Percentiles rank a stretch among this genome's conserved stretches.
phyloP scores from a whole-genome alignment of 2,888 invertebrate species.

The Mongoloraphidia duomilia region DNA sequence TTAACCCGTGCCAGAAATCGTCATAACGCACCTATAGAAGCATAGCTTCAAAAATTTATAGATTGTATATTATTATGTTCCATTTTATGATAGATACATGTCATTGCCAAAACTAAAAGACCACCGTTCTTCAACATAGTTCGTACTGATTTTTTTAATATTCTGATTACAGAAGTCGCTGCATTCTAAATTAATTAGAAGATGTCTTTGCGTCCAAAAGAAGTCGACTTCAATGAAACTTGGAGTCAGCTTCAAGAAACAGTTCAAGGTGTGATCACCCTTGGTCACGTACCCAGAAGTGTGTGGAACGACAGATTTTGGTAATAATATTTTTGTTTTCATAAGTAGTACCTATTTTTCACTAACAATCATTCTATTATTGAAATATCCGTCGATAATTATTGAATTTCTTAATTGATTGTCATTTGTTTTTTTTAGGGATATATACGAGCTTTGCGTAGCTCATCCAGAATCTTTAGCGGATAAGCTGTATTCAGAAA shows the following conservation, averaged over 20 bases:
- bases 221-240: constrained; percentile 79
- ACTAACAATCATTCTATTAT: background rate
- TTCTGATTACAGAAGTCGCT: constrained; percentile 19
- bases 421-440: constrained; percentile 36
- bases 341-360: background rate
- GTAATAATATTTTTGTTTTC: constrained; percentile 31
- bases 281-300: constrained; percentile 65
- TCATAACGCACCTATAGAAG: too few species aligned
- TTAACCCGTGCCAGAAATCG: too few species aligned
- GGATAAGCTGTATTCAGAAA: constrained; percentile 79
- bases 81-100: too few species aligned
- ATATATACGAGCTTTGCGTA: constrained; percentile 92
- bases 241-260: constrained; percentile 82
- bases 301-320: constrained; percentile 90
- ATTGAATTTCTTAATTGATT: too few species aligned
- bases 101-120: too few species aligned
- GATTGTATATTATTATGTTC: too few species aligned
- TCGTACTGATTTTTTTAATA: too few species aligned
- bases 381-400: background rate
- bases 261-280: constrained; percentile 77
- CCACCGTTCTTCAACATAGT: too few species aligned
- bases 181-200: constrained; percentile 43
- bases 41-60: too few species aligned
- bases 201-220: constrained; percentile 84
- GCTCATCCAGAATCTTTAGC: constrained; percentile 92